Evolutionary conservation across 2,888 invertebrate species (phyloP), one percentile per base, ranked within the genome.

Genomic region (Agelastica alni): DNA sequence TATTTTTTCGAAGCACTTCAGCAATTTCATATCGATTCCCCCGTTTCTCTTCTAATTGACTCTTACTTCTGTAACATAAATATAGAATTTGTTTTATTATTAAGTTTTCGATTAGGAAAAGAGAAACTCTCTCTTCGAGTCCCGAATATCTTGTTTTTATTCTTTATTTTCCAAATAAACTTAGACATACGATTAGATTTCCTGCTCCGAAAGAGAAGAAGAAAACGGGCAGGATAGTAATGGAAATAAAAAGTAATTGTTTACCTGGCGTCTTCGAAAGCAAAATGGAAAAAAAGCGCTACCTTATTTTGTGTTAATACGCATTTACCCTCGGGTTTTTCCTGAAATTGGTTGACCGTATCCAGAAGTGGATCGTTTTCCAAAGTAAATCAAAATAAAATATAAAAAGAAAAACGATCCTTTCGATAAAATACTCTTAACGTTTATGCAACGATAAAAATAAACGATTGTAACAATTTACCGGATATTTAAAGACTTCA

Each of bases 181-280:
- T 55, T 41, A 41, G 45, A 51, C 39, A 34, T 44, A 51, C 51
- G 41, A 55, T 51, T 55, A 51, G 55, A 55, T 55, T 51, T 51
- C 45, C 34, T 48, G n/a, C 37, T 12, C 20, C 36, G 26, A 28
- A 17, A 22, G 16, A 28, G 34, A 18, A 42, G 20, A 14, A 14
- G 44, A 20, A 37, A 44, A 16, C 18, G 14, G 14, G 4, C 10
- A 31, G 12, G 36, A 36, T 9, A 14, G 20, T 3, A 10, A 20
- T 18, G 37, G 17, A 39, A 39, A 39, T 39, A 20, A 18, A 34
- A 39, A 17, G 30, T 30, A 51, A 51, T 51, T 44, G 51, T 44
- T 34, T 12, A 30, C 37, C 28, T 12, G 17, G 26, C 22, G 36
- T 26, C 18, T 43, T 22, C 12, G 30, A 36, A 10, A 17, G 18